Evolutionary conservation across 2,888 invertebrate genomes (phyloP).

Genomic region (Catotricha subobsoleta): DNA sequence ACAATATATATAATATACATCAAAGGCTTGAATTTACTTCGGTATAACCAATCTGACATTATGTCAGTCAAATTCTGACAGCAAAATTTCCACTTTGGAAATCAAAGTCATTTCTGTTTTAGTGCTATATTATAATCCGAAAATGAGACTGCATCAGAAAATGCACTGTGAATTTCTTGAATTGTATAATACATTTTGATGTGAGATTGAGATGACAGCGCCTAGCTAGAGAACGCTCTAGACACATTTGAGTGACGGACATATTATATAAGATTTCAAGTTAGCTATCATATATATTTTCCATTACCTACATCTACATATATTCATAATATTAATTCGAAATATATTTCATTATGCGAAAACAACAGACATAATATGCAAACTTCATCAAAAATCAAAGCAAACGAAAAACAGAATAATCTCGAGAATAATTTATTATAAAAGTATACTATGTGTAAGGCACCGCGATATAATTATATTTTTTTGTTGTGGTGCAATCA

Average conservation of each 20-base stretch:
- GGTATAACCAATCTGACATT: conserved; percentile 7
- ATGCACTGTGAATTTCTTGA: background rate
- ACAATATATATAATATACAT: no score
- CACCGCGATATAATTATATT: no score
- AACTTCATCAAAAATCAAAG: no score
- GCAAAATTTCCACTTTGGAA: conserved; percentile 9
- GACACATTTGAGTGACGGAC: conserved; percentile 9
- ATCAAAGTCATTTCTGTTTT: conserved; percentile 8
- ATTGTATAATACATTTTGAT: conserved; percentile 21
- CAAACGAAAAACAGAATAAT: no score
- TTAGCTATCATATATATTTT: no score
- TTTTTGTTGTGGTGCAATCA: no score
- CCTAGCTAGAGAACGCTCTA: conserved; percentile 11
- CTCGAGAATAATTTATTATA: no score
- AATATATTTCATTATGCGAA: background rate
- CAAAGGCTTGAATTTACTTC: conserved; percentile 4
- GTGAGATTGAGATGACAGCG: conserved; percentile 21
- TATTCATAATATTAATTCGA: background rate
- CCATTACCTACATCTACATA: no score
- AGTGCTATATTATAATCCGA: conserved; percentile 3
- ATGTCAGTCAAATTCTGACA: conserved; percentile 8
- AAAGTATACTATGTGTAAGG: no score
- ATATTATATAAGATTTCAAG: conserved; percentile 6
- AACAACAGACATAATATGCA: no score
- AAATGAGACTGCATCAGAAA: background rate